Conservation (phyloP, 92 coral and sea anemone genomes). For the Pocillopora meandrina region DNA sequence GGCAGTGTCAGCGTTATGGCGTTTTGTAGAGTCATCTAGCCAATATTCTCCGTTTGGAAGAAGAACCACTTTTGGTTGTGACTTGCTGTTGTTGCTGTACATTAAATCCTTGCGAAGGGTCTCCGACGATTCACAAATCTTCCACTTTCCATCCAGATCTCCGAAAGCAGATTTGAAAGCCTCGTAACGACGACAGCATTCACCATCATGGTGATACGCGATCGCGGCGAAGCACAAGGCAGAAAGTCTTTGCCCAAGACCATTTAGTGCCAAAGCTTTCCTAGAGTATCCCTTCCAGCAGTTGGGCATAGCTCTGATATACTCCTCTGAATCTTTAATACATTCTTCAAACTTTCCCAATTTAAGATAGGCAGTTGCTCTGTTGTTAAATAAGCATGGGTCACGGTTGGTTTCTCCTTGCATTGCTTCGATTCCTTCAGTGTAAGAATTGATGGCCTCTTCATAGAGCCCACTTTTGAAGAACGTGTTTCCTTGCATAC, state of each 20-base stretch:
- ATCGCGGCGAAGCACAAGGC: conserved; percentile 39
- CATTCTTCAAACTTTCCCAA: conserved; percentile 13
- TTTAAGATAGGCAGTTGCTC: conserved; percentile 50
- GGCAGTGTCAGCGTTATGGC: neutral
- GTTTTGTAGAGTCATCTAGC: no score
- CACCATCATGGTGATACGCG: conserved; percentile 16
- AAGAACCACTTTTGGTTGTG: neutral
- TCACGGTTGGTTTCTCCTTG: conserved; percentile 15
- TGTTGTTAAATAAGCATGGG: conserved; percentile 36
- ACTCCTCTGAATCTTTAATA: conserved; percentile 35
- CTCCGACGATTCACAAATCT: neutral
- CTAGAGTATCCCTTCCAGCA: conserved; percentile 51
- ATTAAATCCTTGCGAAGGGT: neutral
- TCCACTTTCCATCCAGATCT: conserved; percentile 14
- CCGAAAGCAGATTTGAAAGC: conserved; percentile 23
- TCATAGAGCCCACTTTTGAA: conserved; percentile 13
- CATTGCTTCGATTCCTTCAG: conserved; percentile 25
- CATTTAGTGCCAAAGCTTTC: conserved; percentile 47
- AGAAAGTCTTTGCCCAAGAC: conserved; percentile 7
- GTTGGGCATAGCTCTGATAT: conserved; percentile 10
- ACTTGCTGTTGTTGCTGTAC: neutral
- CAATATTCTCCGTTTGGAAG: no score
- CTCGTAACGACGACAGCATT: conserved; percentile 14
- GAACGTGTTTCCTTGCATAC: conserved; percentile 36
- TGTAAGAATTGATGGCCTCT: conserved; percentile 30